Percentiles rank a stretch among this genome's conserved stretches.
phyloP scores from a whole-genome alignment of 2,888 invertebrate species.

The Sylvicola cinctus region DNA sequence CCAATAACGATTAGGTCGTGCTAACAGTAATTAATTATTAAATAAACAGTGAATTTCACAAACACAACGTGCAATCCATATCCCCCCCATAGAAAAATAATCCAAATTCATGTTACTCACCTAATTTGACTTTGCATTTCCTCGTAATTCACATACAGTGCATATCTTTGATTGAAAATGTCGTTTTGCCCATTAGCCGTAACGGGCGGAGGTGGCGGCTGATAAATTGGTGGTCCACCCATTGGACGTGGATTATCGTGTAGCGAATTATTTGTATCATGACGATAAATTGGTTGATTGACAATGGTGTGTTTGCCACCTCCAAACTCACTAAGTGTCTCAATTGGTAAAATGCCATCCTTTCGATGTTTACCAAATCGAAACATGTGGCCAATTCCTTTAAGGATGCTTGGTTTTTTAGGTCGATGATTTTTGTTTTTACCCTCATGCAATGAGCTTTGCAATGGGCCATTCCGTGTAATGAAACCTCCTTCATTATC shows the following conservation, averaged over 20 bases:
- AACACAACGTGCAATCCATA: no score
- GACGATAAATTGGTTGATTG: conserved; percentile 4
- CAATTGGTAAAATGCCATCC: conserved; percentile 24
- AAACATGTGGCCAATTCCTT: conserved; percentile 29
- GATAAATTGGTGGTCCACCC: conserved; percentile 22
- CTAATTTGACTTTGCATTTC: conserved; percentile 68
- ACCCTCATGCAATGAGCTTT: conserved; percentile 54
- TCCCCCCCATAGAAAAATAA: no score
- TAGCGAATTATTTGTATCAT: conserved; percentile 5
- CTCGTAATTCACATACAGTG: conserved; percentile 67
- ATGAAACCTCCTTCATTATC: conserved; percentile 41
- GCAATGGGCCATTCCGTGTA: conserved; percentile 50
- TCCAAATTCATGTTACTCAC: conserved; percentile 28
- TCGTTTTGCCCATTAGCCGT: conserved; percentile 15
- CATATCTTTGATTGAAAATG: conserved; percentile 26
- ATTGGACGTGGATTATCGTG: conserved; percentile 15
- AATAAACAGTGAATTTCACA: no score
- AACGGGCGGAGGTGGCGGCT: conserved; percentile 21
- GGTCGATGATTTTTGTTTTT: conserved; percentile 28
- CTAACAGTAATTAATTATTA: no score
- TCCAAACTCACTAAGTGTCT: conserved; percentile 22
- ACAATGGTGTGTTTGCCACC: conserved; percentile 14
- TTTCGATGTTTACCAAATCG: conserved; percentile 39
- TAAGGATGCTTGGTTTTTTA: conserved; percentile 59
- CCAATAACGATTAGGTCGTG: no score